Evolutionary conservation across 1,140 invertebrate genomes (phyloP).

Genomic region (Chrysomallon squamiferum): DNA sequence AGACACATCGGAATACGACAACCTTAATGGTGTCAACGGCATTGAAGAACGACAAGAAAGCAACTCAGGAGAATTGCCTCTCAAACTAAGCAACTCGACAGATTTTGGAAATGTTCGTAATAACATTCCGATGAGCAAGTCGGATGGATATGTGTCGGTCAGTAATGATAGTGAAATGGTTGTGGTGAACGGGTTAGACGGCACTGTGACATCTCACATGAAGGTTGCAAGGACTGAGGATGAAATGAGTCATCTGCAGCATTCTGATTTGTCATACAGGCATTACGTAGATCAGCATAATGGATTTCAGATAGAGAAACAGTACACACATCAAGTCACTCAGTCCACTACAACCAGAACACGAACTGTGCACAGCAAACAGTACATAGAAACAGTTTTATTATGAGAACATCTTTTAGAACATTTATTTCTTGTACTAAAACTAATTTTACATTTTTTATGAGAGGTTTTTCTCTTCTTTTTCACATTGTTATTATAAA

Average conservation of each 20-base stretch:
- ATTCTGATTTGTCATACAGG: slow-evolving; percentile 9
- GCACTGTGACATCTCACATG: slow-evolving; percentile 12
- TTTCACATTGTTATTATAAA: too few species aligned
- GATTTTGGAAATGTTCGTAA: slow-evolving; percentile 8
- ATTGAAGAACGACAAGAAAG: slow-evolving; percentile 11
- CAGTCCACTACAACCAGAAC: slow-evolving; percentile 17
- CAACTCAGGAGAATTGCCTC: background rate
- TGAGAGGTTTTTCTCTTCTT: too few species aligned
- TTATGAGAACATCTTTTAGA: slow-evolving; percentile 12
- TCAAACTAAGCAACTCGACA: slow-evolving; percentile 22
- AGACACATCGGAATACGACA: slow-evolving; percentile 54
- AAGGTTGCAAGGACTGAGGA: slow-evolving; percentile 24
- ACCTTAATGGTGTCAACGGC: slow-evolving; percentile 40
- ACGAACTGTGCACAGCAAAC: slow-evolving; percentile 15
- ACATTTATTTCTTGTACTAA: too few species aligned
- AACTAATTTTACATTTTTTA: too few species aligned
- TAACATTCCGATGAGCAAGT: slow-evolving; percentile 40
- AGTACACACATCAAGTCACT: slow-evolving; percentile 14
- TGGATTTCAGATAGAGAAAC: slow-evolving; percentile 22
- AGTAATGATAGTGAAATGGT: slow-evolving; percentile 17
- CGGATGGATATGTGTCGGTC: slow-evolving; percentile 36
- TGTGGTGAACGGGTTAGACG: slow-evolving; percentile 21
- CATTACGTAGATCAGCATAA: slow-evolving; percentile 17
- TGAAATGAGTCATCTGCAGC: slow-evolving; percentile 15
- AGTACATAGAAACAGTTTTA: slow-evolving; percentile 18